Evolutionary conservation across 2,797 vertebrate genomes (phyloP).

Genomic region (Malurus leucopterus): DNA sequence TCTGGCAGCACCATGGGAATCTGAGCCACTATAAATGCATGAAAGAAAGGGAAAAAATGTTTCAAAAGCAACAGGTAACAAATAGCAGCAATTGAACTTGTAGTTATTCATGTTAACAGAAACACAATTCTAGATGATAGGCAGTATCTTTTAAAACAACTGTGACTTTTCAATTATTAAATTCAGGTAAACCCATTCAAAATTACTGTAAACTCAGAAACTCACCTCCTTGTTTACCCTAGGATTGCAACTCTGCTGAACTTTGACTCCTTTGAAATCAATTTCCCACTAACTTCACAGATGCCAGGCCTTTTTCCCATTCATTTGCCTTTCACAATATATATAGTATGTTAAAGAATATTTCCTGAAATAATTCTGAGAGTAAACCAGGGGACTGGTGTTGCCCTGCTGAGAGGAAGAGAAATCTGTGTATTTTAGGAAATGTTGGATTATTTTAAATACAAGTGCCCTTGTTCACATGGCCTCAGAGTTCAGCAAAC

Average conservation of each 20-base stretch:
- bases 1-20: background rate
- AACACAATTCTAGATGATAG: background rate
- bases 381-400: background rate
- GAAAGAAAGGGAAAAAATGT: background rate
- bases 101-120: background rate
- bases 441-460: constrained; percentile 12
- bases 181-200: background rate
- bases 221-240: background rate
- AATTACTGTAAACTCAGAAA: background rate
- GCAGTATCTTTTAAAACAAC: background rate
- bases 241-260: background rate
- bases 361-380: constrained; percentile 19
- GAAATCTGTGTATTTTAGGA: constrained; percentile 33
- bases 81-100: background rate
- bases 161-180: background rate
- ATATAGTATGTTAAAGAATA: constrained; percentile 3
- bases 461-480: constrained; percentile 33
- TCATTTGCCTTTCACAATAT: background rate
- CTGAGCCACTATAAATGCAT: background rate
- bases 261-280: background rate
- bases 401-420: constrained; percentile 43
- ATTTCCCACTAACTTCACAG: background rate
- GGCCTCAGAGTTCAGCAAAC: constrained; percentile 50
- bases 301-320: background rate
- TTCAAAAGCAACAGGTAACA: background rate